Evolutionary conservation across 2,113 vertebrate species (phyloP).

Genomic region (Parotia lawesii): DNA sequence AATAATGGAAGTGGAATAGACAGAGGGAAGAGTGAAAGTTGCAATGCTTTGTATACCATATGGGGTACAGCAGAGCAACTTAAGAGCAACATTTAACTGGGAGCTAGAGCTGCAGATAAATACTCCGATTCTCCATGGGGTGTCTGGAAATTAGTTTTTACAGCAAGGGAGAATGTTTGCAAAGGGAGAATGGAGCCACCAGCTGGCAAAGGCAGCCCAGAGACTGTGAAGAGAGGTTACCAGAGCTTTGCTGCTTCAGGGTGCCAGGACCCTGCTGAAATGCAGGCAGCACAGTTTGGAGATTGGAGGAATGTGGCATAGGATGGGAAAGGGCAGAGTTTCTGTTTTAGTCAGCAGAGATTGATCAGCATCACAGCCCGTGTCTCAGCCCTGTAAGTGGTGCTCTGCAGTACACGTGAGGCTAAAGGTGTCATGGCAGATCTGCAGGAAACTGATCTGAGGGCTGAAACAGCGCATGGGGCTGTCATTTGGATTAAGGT

Average conservation of each 20-base stretch:
- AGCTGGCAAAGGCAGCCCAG: not conserved
- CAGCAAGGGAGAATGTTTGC: not conserved
- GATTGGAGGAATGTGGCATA: not conserved
- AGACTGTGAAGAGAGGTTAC: not conserved
- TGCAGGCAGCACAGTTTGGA: not conserved
- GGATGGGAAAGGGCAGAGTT: not conserved
- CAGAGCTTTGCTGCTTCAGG: not conserved
- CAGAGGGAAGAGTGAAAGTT: not conserved
- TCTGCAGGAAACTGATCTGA: not conserved
- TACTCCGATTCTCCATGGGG: not conserved
- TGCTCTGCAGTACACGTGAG: not conserved
- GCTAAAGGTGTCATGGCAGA: not conserved
- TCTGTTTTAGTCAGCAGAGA: not conserved
- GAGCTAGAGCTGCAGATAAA: not conserved
- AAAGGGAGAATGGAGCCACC: constrained; percentile 8
- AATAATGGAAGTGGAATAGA: not conserved
- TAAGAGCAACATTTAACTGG: not conserved
- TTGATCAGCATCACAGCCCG: not conserved
- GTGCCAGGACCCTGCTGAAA: not conserved
- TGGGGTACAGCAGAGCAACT: not conserved
- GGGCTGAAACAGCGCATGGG: not conserved
- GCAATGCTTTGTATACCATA: not conserved
- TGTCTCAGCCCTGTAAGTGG: not conserved
- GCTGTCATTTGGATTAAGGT: not conserved
- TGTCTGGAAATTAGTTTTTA: not conserved